Percentiles rank a stretch among this genome's conserved stretches.
Evolutionary conservation across 2,888 invertebrate species (phyloP).

Genomic region (Papilio protenor): DNA sequence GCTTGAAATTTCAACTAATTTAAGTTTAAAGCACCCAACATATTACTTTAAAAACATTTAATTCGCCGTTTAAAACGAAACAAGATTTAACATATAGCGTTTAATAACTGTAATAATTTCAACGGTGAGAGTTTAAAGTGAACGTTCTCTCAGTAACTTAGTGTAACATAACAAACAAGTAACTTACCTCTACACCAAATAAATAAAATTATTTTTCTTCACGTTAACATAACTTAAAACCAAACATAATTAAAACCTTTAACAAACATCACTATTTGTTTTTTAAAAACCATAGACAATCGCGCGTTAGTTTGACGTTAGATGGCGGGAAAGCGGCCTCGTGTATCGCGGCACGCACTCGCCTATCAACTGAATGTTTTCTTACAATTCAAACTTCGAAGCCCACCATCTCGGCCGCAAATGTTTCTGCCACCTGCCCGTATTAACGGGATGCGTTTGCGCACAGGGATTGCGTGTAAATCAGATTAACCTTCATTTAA

Average conservation of each 20-base stretch:
- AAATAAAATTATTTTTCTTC: slow-evolving; percentile 5
- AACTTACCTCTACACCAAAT: slow-evolving; percentile 27
- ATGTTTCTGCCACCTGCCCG: slow-evolving; percentile 43
- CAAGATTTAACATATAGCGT: slow-evolving; percentile 7
- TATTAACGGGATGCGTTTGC: slow-evolving; percentile 58
- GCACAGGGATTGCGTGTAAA: slow-evolving; percentile 42
- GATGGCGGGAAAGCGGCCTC: slow-evolving; percentile 55
- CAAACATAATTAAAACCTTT: slow-evolving; percentile 48
- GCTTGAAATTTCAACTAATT: not conserved
- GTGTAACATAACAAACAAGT: not conserved
- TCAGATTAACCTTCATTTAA: slow-evolving; percentile 39
- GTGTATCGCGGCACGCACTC: slow-evolving; percentile 64
- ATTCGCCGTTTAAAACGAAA: not conserved
- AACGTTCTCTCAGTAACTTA: slow-evolving; percentile 25
- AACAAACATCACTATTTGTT: slow-evolving; percentile 55
- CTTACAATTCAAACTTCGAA: slow-evolving; percentile 53
- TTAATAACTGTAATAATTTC: slow-evolving; percentile 18
- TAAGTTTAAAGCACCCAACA: not conserved
- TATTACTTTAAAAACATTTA: not conserved
- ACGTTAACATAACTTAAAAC: slow-evolving; percentile 28
- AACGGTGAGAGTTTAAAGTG: slow-evolving; percentile 36
- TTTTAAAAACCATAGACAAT: slow-evolving; percentile 47
- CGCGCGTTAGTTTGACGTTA: slow-evolving; percentile 57
- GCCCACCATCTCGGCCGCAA: slow-evolving; percentile 37
- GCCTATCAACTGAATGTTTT: slow-evolving; percentile 71